Percentiles rank a stretch among this genome's conserved stretches.
These are phyloP conservation scores for Echinarachnius parma DNA, from an alignment of 53 echinoderm and acorn worm species.

Conservation along the genomic window DNA sequence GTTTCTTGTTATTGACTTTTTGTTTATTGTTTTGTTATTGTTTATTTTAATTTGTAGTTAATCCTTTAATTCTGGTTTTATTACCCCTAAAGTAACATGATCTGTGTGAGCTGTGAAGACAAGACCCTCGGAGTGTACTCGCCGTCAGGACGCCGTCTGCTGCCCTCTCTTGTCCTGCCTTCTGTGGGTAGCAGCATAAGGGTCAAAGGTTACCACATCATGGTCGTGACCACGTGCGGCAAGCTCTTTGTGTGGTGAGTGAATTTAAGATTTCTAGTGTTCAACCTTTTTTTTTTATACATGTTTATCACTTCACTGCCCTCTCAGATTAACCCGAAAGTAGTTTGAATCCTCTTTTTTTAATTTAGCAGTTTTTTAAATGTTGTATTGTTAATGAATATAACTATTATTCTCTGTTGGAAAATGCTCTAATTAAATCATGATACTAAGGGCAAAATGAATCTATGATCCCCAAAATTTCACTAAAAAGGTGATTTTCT, in stretches of 20 bases:
- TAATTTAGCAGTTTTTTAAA: too few relatives aligned
- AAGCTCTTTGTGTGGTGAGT: conserved; percentile 81
- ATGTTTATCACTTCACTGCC: not conserved
- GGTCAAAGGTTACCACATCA: conserved; percentile 65
- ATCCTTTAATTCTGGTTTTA: not conserved
- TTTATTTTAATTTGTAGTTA: too few relatives aligned
- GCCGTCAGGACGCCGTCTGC: conserved; percentile 63
- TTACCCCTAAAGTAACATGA: conserved; percentile 36
- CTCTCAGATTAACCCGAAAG: too few relatives aligned
- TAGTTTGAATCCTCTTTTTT: too few relatives aligned
- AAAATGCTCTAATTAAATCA: too few relatives aligned
- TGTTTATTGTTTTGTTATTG: too few relatives aligned
- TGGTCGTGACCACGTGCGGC: conserved; percentile 69
- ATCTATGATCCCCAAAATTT: not conserved
- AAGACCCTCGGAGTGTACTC: conserved; percentile 76
- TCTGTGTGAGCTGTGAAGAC: conserved; percentile 74
- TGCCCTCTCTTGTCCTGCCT: conserved; percentile 72
- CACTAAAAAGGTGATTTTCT: too few relatives aligned
- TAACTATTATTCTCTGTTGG: too few relatives aligned
- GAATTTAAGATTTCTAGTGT: not conserved
- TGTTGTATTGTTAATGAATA: too few relatives aligned
- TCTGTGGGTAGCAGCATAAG: conserved; percentile 69
- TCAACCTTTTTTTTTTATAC: not conserved
- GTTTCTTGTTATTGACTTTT: too few relatives aligned
- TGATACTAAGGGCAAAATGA: too few relatives aligned